Percentiles rank a stretch among this genome's conserved stretches.
Evolutionary conservation across 1,140 invertebrate species (phyloP).

Genomic region (Atopsyche davidsoni): DNA sequence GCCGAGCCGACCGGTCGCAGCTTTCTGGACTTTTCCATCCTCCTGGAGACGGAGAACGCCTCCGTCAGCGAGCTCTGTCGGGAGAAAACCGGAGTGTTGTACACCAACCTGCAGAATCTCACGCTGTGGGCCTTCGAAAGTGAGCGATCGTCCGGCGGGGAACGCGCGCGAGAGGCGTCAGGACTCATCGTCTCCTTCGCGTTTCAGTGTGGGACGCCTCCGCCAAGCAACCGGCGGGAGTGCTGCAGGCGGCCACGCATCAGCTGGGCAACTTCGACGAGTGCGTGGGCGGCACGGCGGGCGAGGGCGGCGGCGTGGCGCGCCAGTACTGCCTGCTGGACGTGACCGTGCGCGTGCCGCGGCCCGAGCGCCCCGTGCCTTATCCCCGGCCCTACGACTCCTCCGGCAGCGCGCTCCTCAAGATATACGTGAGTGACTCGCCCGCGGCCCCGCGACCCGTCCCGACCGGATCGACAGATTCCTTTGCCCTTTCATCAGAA

Average conservation of each 20-base stretch:
- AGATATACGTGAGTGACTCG: conserved; percentile 8
- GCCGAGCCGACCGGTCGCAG: no score
- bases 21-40: no score
- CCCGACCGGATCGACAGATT: background rate
- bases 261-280: conserved; percentile 38
- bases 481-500: background rate
- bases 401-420: background rate
- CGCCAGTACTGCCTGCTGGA: conserved; percentile 35
- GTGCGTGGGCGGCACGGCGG: conserved; percentile 27
- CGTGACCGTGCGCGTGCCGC: conserved; percentile 21
- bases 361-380: background rate
- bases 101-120: conserved; percentile 26
- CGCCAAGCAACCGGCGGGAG: conserved; percentile 31
- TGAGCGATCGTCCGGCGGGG: conserved; percentile 18
- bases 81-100: conserved; percentile 8
- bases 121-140: conserved; percentile 34
- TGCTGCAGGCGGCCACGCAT: conserved; percentile 30
- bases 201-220: conserved; percentile 37
- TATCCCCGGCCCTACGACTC: conserved; percentile 3
- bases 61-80: no score
- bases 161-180: background rate
- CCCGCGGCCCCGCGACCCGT: background rate
- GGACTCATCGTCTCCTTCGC: background rate
- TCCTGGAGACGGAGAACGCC: no score
- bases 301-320: conserved; percentile 14